phyloP scores from a whole-genome alignment of 2,113 vertebrate genomes.

The Conger conger region DNA sequence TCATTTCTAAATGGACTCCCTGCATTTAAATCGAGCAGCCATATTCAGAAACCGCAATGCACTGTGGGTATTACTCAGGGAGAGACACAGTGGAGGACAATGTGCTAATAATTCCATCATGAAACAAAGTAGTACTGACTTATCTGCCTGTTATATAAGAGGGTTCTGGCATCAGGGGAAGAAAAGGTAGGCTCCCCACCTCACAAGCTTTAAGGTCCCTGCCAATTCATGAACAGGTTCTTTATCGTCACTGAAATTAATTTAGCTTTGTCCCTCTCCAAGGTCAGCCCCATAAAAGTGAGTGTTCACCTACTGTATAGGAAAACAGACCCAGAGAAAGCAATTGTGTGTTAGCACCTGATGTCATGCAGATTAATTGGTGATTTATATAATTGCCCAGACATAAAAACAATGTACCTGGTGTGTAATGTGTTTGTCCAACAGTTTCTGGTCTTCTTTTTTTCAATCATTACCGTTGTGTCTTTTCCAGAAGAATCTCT shows the following conservation, averaged over 20 bases:
- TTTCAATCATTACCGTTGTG: background rate
- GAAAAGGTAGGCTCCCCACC: background rate
- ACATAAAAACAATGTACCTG: background rate
- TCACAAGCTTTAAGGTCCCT: background rate
- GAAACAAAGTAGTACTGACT: background rate
- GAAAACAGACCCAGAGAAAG: background rate
- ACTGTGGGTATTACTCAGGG: background rate
- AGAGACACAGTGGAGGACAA: background rate
- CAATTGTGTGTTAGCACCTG: background rate
- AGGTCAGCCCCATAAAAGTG: slow-evolving; percentile 5
- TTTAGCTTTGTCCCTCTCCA: background rate
- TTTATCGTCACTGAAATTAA: background rate
- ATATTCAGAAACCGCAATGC: background rate
- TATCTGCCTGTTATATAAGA: slow-evolving; percentile 9
- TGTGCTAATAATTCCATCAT: background rate
- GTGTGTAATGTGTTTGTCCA: background rate
- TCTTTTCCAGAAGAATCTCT: background rate
- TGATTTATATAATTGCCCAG: background rate
- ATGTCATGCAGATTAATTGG: no score
- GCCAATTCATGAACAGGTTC: slow-evolving; percentile 1
- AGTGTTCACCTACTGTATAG: background rate
- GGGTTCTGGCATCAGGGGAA: background rate
- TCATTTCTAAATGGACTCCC: background rate
- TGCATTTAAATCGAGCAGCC: background rate
- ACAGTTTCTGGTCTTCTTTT: background rate